Conservation (phyloP, 2,888 invertebrate genomes). For the Argyresthia goedartella region DNA sequence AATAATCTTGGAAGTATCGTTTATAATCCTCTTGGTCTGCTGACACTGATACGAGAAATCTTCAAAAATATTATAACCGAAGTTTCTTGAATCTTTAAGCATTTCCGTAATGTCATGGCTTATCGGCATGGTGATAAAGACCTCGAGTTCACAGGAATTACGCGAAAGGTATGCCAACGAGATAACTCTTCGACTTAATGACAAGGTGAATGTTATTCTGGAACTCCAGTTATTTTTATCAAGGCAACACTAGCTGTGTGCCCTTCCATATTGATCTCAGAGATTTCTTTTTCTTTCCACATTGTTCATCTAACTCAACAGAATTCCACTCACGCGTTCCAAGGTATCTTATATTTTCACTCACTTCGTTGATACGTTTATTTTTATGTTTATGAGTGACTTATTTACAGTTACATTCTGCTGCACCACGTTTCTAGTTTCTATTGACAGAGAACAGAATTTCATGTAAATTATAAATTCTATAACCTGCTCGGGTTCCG, state of each 20-base stretch:
- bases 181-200: conserved; percentile 36
- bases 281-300: not conserved
- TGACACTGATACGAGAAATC: no score
- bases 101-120: conserved; percentile 19
- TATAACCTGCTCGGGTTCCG: conserved; percentile 40
- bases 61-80: no score
- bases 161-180: conserved; percentile 49
- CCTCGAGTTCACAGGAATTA: conserved; percentile 35
- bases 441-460: conserved; percentile 24
- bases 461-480: conserved; percentile 44
- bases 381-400: not conserved
- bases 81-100: not conserved
- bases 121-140: conserved; percentile 40
- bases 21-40: no score
- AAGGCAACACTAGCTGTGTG: not conserved
- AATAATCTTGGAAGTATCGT: no score
- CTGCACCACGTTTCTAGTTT: not conserved
- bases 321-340: not conserved
- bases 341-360: no score
- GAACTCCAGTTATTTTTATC: conserved; percentile 8
- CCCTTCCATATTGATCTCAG: not conserved
- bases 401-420: not conserved
- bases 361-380: not conserved
- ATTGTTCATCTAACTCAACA: not conserved
- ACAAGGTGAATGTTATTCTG: conserved; percentile 20